Evolutionary conservation across 2,888 invertebrate species (phyloP).

Genomic region (Cecidostiba fungosa): DNA sequence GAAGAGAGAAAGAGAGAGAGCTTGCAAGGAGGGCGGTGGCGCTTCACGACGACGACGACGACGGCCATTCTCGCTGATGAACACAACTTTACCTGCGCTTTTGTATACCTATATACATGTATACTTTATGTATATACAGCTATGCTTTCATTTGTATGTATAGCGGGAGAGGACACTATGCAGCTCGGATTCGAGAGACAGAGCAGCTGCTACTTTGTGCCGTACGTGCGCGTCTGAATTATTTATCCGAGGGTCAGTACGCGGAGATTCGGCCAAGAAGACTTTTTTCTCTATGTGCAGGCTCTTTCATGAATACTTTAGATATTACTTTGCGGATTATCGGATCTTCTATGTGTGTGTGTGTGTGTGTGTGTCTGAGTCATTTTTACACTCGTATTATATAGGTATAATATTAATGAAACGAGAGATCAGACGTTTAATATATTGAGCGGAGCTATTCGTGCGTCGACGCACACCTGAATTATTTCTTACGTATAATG

Average conservation of each 20-base stretch:
- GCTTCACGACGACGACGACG: conserved; percentile 70
- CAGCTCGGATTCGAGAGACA: background rate
- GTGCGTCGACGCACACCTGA: background rate
- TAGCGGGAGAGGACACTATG: background rate
- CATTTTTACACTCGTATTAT: background rate
- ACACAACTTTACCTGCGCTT: background rate
- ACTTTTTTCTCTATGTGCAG: background rate
- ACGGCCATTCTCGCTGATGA: conserved; percentile 70
- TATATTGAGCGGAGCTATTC: background rate
- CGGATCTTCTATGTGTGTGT: too few species aligned
- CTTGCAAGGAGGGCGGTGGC: conserved; percentile 36
- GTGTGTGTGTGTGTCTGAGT: background rate
- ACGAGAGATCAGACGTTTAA: background rate
- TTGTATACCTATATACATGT: too few species aligned
- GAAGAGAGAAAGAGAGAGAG: background rate
- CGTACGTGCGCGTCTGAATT: conserved; percentile 49
- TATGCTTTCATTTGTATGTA: conserved; percentile 1
- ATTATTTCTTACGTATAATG: conserved; percentile 23
- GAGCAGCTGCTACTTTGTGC: conserved; percentile 14
- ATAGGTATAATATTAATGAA: background rate
- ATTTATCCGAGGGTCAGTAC: conserved; percentile 54
- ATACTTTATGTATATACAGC: background rate
- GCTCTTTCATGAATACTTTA: conserved; percentile 14
- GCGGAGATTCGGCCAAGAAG: conserved; percentile 24
- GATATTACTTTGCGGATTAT: background rate